These are phyloP conservation scores for Panthera uncia DNA, from an alignment of 2,113 vertebrate species.

Conservation along the genomic window DNA sequence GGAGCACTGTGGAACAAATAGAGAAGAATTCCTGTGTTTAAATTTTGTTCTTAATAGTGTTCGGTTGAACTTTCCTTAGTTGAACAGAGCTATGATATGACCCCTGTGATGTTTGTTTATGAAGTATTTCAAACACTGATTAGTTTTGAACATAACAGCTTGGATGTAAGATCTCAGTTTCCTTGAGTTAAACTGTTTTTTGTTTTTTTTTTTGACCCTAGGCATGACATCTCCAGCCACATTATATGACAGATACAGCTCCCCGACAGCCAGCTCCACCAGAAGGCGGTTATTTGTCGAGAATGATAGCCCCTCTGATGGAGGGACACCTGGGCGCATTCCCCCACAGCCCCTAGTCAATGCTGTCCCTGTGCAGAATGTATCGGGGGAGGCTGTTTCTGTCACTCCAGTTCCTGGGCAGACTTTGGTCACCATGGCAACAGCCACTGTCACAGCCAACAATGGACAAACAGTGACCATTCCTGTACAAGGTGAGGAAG, in stretches of 20 bases:
- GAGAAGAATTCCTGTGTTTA: not conserved
- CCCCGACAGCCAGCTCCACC: conserved; percentile 85
- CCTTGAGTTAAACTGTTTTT: conserved; percentile 3
- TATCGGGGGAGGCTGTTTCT: conserved; percentile 83
- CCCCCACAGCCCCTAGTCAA: conserved; percentile 82
- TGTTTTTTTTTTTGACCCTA: conserved; percentile 52
- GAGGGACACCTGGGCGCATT: conserved; percentile 66
- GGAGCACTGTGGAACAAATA: not conserved
- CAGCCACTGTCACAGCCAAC: conserved; percentile 90
- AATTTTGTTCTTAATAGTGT: not conserved
- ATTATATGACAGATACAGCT: conserved; percentile 91
- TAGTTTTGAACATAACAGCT: not conserved
- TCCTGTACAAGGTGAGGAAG: conserved; percentile 87
- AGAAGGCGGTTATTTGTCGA: conserved; percentile 87
- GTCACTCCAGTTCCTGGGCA: conserved; percentile 89
- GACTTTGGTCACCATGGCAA: conserved; percentile 93
- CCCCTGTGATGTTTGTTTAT: not conserved
- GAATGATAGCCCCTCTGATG: conserved; percentile 71
- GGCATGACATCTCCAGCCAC: conserved; percentile 82
- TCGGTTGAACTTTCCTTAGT: not conserved
- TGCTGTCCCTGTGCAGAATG: conserved; percentile 83
- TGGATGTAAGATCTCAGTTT: not conserved
- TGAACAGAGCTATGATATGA: not conserved
- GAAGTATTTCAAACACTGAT: conserved; percentile 2
- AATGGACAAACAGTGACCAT: conserved; percentile 91